phyloP scores from a whole-genome alignment of 2,113 vertebrate species.

The Carassius auratus region DNA sequence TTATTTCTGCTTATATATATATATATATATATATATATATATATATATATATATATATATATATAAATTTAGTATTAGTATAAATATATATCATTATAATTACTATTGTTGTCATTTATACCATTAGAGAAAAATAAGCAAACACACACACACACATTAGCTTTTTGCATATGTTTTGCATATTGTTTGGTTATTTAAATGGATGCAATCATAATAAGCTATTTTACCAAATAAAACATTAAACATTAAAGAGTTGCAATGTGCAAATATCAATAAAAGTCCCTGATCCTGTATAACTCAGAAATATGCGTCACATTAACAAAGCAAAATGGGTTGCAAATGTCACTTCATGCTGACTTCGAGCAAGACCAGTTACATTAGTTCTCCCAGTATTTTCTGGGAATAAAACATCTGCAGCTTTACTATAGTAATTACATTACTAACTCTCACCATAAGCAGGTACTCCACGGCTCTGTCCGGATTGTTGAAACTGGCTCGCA shows the following conservation, averaged over 20 bases:
- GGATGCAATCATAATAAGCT: not conserved
- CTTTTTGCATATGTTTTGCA: too few species aligned
- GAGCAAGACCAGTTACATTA: not conserved
- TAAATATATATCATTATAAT: too few species aligned
- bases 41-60: too few species aligned
- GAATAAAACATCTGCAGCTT: not conserved
- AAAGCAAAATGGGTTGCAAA: not conserved
- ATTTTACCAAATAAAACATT: too few species aligned
- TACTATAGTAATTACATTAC: not conserved
- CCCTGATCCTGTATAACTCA: not conserved
- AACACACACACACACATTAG: too few species aligned
- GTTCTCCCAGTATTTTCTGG: too few species aligned
- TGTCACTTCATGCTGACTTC: not conserved
- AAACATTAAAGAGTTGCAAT: not conserved
- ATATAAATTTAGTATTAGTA: too few species aligned
- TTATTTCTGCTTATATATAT: not conserved
- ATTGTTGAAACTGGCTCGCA: constrained; percentile 80
- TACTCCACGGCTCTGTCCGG: constrained; percentile 81
- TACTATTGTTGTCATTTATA: too few species aligned
- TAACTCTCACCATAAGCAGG: constrained; percentile 73
- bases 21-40: too few species aligned
- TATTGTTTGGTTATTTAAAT: too few species aligned
- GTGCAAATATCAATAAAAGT: too few species aligned
- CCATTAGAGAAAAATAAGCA: too few species aligned
- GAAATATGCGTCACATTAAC: not conserved